Evolutionary conservation across 1,140 invertebrate species (phyloP).

Genomic region (Laupala kohalensis): DNA sequence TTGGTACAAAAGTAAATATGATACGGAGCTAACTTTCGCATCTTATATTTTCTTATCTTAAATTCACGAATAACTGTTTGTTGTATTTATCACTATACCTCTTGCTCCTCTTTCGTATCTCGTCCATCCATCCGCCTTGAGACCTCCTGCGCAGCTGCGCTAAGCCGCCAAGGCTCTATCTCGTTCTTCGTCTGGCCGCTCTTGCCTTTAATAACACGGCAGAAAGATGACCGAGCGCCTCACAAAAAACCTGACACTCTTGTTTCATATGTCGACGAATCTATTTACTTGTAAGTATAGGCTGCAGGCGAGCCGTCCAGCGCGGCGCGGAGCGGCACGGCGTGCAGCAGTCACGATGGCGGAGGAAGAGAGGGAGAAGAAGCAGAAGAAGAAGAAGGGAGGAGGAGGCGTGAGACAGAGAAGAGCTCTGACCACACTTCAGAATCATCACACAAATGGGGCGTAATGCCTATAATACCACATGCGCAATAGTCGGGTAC

Average conservation of each 20-base stretch:
- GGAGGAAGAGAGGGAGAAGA: neutral
- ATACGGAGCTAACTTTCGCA: no score
- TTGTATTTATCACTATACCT: no score
- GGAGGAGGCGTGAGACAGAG: no score
- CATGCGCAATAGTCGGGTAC: neutral
- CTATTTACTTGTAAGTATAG: conserved; percentile 8
- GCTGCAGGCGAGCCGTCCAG: neutral
- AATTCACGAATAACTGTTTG: no score
- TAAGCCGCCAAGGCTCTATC: neutral
- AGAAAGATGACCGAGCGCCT: conserved; percentile 5
- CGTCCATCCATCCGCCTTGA: no score
- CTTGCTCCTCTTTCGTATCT: no score
- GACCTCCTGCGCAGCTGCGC: neutral
- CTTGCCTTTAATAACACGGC: conserved; percentile 5
- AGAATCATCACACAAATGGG: neutral
- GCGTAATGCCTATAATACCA: neutral
- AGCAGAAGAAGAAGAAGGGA: neutral
- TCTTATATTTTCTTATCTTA: no score
- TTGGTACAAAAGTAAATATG: no score
- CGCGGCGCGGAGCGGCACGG: no score
- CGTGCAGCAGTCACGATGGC: no score
- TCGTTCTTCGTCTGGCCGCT: neutral
- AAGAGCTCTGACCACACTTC: neutral
- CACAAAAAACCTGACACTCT: conserved; percentile 9
- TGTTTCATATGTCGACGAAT: conserved; percentile 6